These are phyloP conservation scores for Neogale vison DNA, from an alignment of 2,113 vertebrate genomes.

Conservation along the genomic window DNA sequence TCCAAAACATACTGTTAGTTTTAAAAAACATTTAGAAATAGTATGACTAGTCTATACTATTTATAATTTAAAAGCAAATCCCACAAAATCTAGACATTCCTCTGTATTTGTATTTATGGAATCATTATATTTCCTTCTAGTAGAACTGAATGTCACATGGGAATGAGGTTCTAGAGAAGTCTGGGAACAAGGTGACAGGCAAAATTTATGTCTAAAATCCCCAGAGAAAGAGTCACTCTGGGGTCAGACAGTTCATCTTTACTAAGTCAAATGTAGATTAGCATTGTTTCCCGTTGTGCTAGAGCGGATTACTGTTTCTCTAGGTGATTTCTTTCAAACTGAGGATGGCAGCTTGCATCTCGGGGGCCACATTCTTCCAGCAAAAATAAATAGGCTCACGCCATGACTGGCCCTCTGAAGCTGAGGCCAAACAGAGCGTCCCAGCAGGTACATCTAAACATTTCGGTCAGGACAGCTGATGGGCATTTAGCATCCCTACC, in stretches of 20 bases:
- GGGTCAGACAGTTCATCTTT: neutral
- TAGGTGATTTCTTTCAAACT: neutral
- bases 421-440: neutral
- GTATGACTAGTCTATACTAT: neutral
- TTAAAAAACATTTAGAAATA: neutral
- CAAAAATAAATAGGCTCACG: neutral
- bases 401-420: neutral
- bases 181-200: neutral
- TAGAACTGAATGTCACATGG: neutral
- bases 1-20: neutral
- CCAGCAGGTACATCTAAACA: neutral
- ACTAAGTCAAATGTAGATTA: neutral
- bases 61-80: neutral
- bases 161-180: neutral
- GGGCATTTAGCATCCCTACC: neutral
- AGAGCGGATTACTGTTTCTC: too few species aligned
- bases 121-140: neutral
- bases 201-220: neutral
- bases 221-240: neutral
- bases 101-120: neutral
- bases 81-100: neutral
- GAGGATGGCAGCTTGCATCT: neutral
- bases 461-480: neutral
- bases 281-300: neutral
- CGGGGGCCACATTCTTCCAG: neutral